phyloP scores from a whole-genome alignment of 1,140 invertebrate species.

The Formica selysi region DNA sequence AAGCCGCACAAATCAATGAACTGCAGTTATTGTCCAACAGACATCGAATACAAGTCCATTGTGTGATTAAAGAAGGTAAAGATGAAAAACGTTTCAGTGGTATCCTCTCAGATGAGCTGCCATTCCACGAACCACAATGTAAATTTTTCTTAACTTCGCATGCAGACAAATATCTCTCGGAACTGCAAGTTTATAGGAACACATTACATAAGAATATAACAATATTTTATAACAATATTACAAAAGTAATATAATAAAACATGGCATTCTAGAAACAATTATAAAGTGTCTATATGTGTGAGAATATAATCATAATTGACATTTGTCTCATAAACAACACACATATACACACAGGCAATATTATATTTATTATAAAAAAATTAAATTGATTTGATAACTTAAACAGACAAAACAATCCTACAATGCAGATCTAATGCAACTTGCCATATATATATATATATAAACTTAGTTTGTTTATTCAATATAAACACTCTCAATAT shows the following conservation, averaged over 20 bases:
- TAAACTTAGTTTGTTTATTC: neutral
- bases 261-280: neutral
- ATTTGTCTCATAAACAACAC: neutral
- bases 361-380: neutral
- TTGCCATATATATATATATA: neutral
- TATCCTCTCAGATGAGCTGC: conserved; percentile 63
- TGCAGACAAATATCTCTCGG: conserved; percentile 73
- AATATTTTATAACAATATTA: conserved; percentile 1
- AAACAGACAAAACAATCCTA: too few species aligned
- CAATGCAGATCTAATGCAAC: neutral
- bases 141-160: conserved; percentile 70
- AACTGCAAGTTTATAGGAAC: conserved; percentile 73
- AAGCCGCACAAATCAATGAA: conserved; percentile 83
- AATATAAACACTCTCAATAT: neutral
- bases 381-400: neutral
- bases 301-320: neutral
- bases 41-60: conserved; percentile 85
- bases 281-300: neutral
- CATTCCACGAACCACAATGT: conserved; percentile 81
- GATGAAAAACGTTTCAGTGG: conserved; percentile 80
- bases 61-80: conserved; percentile 81
- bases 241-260: conserved; percentile 45
- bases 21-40: conserved; percentile 83
- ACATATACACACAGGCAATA: neutral
- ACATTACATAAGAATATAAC: conserved; percentile 32